These are phyloP conservation scores for Norana najaformis DNA, from an alignment of 2,888 invertebrate genomes.

Conservation along the genomic window DNA sequence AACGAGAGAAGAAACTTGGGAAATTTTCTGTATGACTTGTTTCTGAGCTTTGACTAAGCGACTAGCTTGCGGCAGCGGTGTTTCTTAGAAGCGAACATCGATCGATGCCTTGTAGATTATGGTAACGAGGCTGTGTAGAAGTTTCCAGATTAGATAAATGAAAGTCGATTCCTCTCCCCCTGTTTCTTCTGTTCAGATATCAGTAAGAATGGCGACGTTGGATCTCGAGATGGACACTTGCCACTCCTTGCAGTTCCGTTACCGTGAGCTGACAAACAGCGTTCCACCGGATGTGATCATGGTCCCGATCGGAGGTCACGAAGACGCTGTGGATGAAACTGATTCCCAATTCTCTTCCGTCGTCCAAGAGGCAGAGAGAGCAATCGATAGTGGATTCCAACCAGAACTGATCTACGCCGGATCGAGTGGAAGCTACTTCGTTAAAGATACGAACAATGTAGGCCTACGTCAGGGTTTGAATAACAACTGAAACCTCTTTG, in stretches of 20 bases:
- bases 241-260: constrained; percentile 9
- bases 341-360: constrained; percentile 42
- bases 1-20: no score
- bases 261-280: background rate
- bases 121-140: no score
- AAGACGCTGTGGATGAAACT: constrained; percentile 67
- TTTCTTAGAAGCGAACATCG: no score
- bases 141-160: background rate
- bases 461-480: constrained; percentile 44
- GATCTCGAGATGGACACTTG: constrained; percentile 9
- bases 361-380: constrained; percentile 59
- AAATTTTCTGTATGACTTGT: no score
- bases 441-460: constrained; percentile 78
- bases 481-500: background rate
- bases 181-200: background rate
- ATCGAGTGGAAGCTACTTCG: constrained; percentile 98
- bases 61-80: no score
- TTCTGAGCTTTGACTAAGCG: no score
- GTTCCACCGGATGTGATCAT: constrained; percentile 27
- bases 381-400: constrained; percentile 90
- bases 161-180: background rate
- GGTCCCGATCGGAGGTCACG: constrained; percentile 25
- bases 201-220: constrained; percentile 6
- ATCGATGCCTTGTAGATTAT: no score
- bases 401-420: constrained; percentile 98